Percentiles rank a stretch among this genome's conserved stretches.
Evolutionary conservation across 2,888 invertebrate species (phyloP).

Genomic region (Acleris emargana): DNA sequence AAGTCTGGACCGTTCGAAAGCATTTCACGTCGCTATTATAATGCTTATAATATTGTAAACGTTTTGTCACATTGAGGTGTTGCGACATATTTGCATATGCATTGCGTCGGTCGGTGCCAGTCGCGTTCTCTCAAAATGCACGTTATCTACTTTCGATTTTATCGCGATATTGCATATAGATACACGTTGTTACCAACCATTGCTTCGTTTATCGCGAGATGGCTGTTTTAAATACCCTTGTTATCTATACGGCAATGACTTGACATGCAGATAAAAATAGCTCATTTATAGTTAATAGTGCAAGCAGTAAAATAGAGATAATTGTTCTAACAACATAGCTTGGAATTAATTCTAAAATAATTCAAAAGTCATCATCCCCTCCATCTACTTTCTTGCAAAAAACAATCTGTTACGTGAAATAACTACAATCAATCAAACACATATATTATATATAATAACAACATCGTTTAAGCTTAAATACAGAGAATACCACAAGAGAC

Average conservation of each 20-base stretch:
- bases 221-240: slow-evolving; percentile 13
- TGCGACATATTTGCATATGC: slow-evolving; percentile 23
- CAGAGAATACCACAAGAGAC: slow-evolving; percentile 11
- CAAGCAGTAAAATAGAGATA: no score
- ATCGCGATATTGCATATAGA: slow-evolving; percentile 11
- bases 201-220: slow-evolving; percentile 19
- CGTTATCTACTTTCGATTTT: slow-evolving; percentile 31
- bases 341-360: no score
- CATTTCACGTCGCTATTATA: slow-evolving; percentile 23
- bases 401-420: no score
- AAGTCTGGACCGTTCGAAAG: slow-evolving; percentile 12
- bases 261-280: not conserved
- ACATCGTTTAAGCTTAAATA: not conserved
- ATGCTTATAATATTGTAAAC: slow-evolving; percentile 25
- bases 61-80: slow-evolving; percentile 7
- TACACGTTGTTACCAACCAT: slow-evolving; percentile 2
- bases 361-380: no score
- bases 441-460: no score
- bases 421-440: no score
- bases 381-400: no score
- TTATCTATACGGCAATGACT: slow-evolving; percentile 6
- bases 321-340: no score
- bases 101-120: slow-evolving; percentile 14
- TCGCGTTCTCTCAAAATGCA: slow-evolving; percentile 26
- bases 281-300: no score